phyloP scores from a whole-genome alignment of 2,888 invertebrate genomes.

The Amphipyra tragopoginis region DNA sequence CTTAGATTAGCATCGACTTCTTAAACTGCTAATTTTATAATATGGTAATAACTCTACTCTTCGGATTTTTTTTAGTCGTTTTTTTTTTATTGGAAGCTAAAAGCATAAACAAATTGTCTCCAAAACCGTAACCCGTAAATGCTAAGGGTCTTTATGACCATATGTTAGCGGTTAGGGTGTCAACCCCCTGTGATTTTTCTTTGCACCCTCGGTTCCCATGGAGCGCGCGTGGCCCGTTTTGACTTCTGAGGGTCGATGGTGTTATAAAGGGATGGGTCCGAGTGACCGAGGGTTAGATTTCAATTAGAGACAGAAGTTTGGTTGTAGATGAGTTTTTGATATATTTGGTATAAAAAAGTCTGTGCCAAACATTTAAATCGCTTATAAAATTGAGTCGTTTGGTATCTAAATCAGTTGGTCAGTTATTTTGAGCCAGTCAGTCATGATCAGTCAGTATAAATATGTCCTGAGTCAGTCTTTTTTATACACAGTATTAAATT shows the following conservation, averaged over 20 bases:
- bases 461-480: no score
- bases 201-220: constrained; percentile 68
- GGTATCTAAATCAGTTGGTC: no score
- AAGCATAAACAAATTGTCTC: constrained; percentile 33
- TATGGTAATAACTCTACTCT: no score
- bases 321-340: not conserved
- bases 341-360: no score
- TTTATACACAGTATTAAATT: no score
- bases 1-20: no score
- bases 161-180: constrained; percentile 60
- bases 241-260: constrained; percentile 56
- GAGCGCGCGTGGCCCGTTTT: constrained; percentile 61
- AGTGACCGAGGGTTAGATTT: constrained; percentile 55
- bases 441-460: no score
- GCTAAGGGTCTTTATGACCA: constrained; percentile 56
- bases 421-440: no score
- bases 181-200: constrained; percentile 50
- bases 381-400: no score
- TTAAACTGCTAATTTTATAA: no score
- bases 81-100: not conserved
- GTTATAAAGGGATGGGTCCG: constrained; percentile 47
- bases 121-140: constrained; percentile 28
- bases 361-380: no score
- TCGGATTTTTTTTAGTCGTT: not conserved
- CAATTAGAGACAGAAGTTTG: constrained; percentile 49